Evolutionary conservation across 1,140 invertebrate species (phyloP), one percentile per base, ranked within the genome.

Genomic region (Drosophila varians): DNA sequence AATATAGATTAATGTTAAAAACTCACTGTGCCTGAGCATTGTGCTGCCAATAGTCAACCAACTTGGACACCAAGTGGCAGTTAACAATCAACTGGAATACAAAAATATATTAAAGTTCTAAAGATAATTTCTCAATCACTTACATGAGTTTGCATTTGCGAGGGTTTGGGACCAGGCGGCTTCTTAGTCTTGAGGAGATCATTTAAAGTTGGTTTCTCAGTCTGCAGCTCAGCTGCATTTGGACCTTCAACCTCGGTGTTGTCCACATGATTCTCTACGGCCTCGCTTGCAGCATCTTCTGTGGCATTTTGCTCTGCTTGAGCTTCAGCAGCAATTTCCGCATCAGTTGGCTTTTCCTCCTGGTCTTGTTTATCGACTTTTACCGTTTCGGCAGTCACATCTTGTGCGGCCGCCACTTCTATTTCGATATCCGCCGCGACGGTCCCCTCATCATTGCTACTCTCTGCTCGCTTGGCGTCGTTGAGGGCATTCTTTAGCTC

Each of bases 41-140:
- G 61, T 93, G 92, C 54, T 94, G 92, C 94, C 94, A 96, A 62
- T 93, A 93, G 72, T 94, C 93, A 57, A 96, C 90, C 74, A 96
- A 93, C 89, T 93, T 93, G 66, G 94, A 92, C 61, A 95, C 91
- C 77, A 96, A 91, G 76, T 93, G 93, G 90, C 93, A 94, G 66
- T 95, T 93, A 58, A 92, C 90, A 91, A 96, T 94, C 87, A 96
- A 91, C 95, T 96, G 90, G 92, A 34, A 5, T 2, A 23, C 2
- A 4, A 5, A 21, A 23, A 42, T 42, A 9, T 26, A 3, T 23
- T 12, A 34, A 7, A 26, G 34, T 25, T 23, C 8, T 9, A 11
- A 0, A 12, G 0, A 1, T 4, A 1, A 34, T 40, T 11, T 0
- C 9, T 16, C 1, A 18, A 7, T 23, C 0, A 78, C 77, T 84